Evolutionary conservation across 2,888 invertebrate genomes (phyloP), one percentile per base, ranked within the genome.

Genomic region (Tineola bisselliella): DNA sequence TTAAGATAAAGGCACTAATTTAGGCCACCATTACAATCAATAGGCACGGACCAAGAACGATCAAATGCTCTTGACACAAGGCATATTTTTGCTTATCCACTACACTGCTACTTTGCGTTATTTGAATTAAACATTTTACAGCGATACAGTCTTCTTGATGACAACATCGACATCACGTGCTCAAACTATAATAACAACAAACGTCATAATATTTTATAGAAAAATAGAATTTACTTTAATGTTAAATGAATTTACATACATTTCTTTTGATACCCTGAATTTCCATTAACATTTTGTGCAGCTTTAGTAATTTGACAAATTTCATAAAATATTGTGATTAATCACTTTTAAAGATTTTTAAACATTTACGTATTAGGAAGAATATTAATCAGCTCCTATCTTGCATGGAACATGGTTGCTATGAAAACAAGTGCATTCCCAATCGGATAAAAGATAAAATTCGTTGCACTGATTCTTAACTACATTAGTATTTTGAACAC

Each of bases 211-310:
- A 25, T 25, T 25, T 25, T 6, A 25, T 38, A 38, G 6, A 38
- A 38, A 38, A 38, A 38, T 38, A 38, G 10, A 25, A 10, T 10
- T 10, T 38, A n/a, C n/a, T n/a, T n/a, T n/a, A n/a, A n/a, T n/a
- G n/a, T n/a, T n/a, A 6, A 38, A 6, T 38, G 38, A 38, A 38
- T 38, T 38, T 38, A 38, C n/a, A 38, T 10, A 38, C 38, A 38
- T 38, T 10, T n/a, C 15, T 48, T 13, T 48, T 15, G 1, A 48
- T 48, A 48, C 48, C 48, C 48, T 48, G 48, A 48, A 48, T 15
- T 48, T 48, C 48, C 48, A 17, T 13, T 48, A 48, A 48, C 48
- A 48, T 48, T 48, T 48, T 48, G 48, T 48, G 48, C 48, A 5
- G 25, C n/a, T n/a, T n/a, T n/a, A n/a, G n/a, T n/a, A n/a, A n/a